Evolutionary conservation across 2,797 vertebrate species (phyloP).

Genomic region (Gambusia yucatana): DNA sequence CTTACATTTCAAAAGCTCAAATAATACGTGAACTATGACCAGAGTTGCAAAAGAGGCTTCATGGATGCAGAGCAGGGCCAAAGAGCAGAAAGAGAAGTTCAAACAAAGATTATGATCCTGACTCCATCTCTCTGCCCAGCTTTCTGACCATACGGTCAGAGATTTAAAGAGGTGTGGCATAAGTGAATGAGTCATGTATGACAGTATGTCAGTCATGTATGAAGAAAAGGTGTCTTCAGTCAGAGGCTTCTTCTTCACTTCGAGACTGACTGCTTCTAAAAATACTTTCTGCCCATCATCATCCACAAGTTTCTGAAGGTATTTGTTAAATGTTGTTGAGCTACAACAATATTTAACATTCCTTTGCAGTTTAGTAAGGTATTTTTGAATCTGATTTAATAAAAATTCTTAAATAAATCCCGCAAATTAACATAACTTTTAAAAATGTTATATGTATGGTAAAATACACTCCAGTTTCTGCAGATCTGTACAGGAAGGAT

Average conservation of each 20-base stretch:
- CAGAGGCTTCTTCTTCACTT: not conserved
- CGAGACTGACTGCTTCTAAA: not conserved
- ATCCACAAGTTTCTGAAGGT: not conserved
- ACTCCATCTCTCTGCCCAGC: not conserved
- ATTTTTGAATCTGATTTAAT: not conserved
- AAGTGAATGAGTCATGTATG: not conserved
- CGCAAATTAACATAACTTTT: not conserved
- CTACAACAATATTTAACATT: not conserved
- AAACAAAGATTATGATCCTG: not conserved
- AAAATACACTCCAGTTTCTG: not conserved
- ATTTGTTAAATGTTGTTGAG: not conserved
- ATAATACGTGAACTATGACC: not conserved
- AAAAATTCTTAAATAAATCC: not conserved
- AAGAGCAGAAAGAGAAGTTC: not conserved
- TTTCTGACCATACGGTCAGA: not conserved
- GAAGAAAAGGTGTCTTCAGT: not conserved
- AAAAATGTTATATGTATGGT: conserved; percentile 14
- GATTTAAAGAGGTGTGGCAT: not conserved
- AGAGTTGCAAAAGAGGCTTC: not conserved
- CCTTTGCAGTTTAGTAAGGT: not conserved
- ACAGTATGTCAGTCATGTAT: not conserved
- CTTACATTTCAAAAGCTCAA: not conserved
- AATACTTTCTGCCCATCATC: not conserved
- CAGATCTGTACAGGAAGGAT: conserved; percentile 19
- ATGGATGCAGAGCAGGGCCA: not conserved